Conservation (phyloP, 2,888 invertebrate genomes). For the Synergus gifuensis region DNA sequence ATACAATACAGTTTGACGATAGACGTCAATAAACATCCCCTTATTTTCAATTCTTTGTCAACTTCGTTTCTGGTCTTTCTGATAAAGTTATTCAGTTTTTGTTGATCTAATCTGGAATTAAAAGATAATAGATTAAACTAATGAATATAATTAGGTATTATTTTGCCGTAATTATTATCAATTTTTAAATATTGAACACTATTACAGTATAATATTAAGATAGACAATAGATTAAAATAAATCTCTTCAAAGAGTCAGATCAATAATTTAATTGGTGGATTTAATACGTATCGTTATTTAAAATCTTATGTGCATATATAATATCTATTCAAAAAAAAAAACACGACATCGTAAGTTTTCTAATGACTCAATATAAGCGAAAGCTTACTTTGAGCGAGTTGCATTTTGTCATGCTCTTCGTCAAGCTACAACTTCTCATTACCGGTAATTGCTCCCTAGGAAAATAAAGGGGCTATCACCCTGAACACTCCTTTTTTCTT, state of each 20-base stretch:
- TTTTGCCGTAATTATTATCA: too few relatives aligned
- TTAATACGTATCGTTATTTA: neutral
- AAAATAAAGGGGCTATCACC: neutral
- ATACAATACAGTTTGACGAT: slow-evolving; percentile 2
- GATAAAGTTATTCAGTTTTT: neutral
- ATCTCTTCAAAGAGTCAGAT: neutral
- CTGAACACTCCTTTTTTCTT: neutral
- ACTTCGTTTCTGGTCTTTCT: neutral
- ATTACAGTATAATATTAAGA: too few relatives aligned
- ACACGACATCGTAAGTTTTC: too few relatives aligned
- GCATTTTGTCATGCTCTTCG: neutral
- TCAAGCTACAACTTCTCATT: neutral
- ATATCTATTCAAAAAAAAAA: too few relatives aligned
- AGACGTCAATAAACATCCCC: slow-evolving; percentile 7
- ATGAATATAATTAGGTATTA: too few relatives aligned
- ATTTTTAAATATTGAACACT: too few relatives aligned
- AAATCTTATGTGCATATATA: neutral
- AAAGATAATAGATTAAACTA: neutral
- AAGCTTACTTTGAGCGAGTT: neutral
- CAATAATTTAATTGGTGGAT: neutral
- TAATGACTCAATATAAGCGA: neutral
- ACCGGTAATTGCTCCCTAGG: neutral
- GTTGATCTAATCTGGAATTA: neutral
- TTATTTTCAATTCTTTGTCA: neutral
- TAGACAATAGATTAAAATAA: too few relatives aligned